phyloP scores from a whole-genome alignment of 2,888 invertebrate species.

The Cataglyphis albicans region DNA sequence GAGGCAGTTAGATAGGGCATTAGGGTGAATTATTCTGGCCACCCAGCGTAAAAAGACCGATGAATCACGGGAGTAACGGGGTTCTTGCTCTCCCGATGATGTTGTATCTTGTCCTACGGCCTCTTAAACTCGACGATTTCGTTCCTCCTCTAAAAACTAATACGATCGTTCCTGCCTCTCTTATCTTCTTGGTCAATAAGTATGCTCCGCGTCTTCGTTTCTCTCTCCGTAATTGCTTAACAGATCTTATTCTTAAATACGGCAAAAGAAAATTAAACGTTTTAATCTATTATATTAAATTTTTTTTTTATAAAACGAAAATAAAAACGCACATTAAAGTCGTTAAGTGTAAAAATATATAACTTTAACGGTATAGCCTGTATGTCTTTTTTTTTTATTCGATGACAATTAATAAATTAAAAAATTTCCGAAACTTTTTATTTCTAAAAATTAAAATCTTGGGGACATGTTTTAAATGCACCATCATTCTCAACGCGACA shows the following conservation, averaged over 20 bases:
- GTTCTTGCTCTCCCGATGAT: conserved; percentile 70
- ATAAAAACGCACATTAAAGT: background rate
- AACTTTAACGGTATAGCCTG: background rate
- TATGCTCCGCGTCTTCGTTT: background rate
- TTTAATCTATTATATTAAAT: background rate
- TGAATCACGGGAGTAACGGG: conserved; percentile 83
- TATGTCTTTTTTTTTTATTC: background rate
- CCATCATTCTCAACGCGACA: conserved; percentile 57
- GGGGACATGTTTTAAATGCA: conserved; percentile 8
- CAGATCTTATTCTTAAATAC: background rate
- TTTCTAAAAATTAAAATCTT: conserved; percentile 18
- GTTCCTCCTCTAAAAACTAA: conserved; percentile 41
- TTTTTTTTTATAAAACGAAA: background rate
- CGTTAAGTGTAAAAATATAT: background rate
- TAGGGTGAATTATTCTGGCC: conserved; percentile 85
- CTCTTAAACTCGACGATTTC: conserved; percentile 66
- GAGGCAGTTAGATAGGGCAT: conserved; percentile 84
- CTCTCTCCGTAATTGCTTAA: background rate
- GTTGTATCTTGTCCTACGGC: conserved; percentile 77
- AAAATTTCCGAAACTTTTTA: background rate
- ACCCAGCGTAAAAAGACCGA: conserved; percentile 82
- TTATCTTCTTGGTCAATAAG: background rate
- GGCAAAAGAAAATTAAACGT: background rate
- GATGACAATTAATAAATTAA: background rate
- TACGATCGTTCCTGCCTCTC: conserved; percentile 15